Evolutionary conservation across 2,888 invertebrate genomes (phyloP).

Genomic region (Cerceris ruficornis): DNA sequence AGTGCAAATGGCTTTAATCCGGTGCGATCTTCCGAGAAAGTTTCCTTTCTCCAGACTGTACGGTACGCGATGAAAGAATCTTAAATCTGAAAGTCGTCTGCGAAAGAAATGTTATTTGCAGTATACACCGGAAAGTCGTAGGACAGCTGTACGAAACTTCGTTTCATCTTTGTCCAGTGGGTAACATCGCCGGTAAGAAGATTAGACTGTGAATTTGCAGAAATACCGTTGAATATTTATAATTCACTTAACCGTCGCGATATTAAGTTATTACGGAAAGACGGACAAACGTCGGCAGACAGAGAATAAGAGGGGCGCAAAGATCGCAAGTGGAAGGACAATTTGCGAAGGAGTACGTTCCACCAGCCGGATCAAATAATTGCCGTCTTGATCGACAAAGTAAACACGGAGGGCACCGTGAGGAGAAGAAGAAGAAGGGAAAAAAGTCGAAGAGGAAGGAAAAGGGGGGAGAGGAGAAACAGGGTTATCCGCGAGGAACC

Average conservation of each 20-base stretch:
- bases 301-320: conserved; percentile 14
- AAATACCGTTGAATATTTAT: conserved; percentile 33
- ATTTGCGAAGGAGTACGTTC: conserved; percentile 38
- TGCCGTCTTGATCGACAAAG: conserved; percentile 71
- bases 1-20: no score
- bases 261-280: conserved; percentile 32
- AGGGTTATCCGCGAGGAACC: conserved; percentile 16
- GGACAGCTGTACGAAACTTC: no score
- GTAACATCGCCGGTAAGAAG: no score
- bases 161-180: no score
- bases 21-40: no score
- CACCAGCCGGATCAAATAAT: conserved; percentile 72
- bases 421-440: conserved; percentile 4
- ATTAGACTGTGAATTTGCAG: conserved; percentile 8
- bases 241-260: conserved; percentile 17
- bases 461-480: conserved; percentile 1
- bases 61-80: no score
- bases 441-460: conserved; percentile 4
- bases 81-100: no score
- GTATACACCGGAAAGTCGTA: no score
- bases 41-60: no score
- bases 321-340: conserved; percentile 10
- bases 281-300: conserved; percentile 1
- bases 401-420: conserved; percentile 60
- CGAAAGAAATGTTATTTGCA: no score